A percentile compares a stretch with the other conserved stretches of the same genome.
These are phyloP conservation scores for Conomelus anceps DNA, from an alignment of 2,888 invertebrate species.

Conservation along the genomic window DNA sequence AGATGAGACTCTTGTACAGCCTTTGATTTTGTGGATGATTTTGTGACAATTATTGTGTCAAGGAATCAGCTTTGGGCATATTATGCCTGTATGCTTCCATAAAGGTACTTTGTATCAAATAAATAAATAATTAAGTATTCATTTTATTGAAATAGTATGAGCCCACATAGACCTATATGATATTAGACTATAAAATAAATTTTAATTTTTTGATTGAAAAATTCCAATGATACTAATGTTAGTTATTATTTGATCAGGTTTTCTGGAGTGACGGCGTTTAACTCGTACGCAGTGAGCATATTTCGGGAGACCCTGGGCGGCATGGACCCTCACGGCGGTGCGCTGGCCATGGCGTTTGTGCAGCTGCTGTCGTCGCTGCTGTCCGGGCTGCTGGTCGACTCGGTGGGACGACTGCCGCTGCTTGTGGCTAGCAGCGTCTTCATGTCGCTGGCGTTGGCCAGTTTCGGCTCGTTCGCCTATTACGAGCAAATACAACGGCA, in stretches of 20 bases:
- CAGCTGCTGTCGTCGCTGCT: conserved; percentile 77
- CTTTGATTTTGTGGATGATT: too few relatives aligned
- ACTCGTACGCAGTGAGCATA: conserved; percentile 79
- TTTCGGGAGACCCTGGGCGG: conserved; percentile 76
- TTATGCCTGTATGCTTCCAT: too few relatives aligned
- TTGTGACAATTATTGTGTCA: too few relatives aligned
- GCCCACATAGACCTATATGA: too few relatives aligned
- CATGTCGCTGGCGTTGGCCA: conserved; percentile 79
- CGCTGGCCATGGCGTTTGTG: conserved; percentile 77
- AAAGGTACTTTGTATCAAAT: too few relatives aligned
- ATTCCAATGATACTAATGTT: conserved; percentile 15
- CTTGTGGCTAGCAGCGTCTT: conserved; percentile 75
- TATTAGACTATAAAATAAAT: not conserved
- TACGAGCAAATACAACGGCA: conserved; percentile 62
- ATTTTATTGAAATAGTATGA: too few relatives aligned
- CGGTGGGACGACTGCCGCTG: conserved; percentile 74
- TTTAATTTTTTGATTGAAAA: not conserved
- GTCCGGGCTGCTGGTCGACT: conserved; percentile 75
- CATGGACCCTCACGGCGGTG: conserved; percentile 75
- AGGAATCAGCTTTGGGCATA: too few relatives aligned
- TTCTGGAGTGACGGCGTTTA: conserved; percentile 76
- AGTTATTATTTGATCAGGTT: conserved; percentile 34
- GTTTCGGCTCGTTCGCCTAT: conserved; percentile 77
- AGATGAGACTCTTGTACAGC: too few relatives aligned
- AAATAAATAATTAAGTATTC: too few relatives aligned